Conservation (phyloP, 2,113 vertebrate species). For the Macaca mulatta region DNA sequence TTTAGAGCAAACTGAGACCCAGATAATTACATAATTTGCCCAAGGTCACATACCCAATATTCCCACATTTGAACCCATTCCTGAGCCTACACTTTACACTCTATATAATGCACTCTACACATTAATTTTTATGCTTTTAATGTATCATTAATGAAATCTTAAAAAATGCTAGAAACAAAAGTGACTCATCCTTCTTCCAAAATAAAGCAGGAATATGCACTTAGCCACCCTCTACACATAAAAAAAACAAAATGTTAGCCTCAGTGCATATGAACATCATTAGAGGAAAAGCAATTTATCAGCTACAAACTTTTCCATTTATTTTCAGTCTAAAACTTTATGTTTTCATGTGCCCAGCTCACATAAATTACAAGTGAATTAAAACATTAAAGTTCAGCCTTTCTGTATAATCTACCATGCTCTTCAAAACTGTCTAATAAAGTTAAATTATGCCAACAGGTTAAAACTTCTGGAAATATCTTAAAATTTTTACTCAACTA, state of each 20-base stretch:
- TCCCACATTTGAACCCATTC: neutral
- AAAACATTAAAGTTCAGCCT: neutral
- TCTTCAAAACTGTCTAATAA: slow-evolving; percentile 15
- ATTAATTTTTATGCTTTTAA: neutral
- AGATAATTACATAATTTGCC: neutral
- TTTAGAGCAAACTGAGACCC: slow-evolving; percentile 18
- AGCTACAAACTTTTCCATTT: neutral
- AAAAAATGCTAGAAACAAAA: neutral
- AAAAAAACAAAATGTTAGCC: slow-evolving; percentile 33
- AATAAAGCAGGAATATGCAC: slow-evolving; percentile 14
- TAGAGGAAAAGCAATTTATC: slow-evolving; percentile 1
- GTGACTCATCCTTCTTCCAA: neutral
- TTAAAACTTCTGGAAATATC: slow-evolving; percentile 31
- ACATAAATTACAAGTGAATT: slow-evolving; percentile 26
- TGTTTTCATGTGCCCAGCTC: neutral
- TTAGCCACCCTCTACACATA: neutral
- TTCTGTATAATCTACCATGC: neutral
- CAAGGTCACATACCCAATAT: neutral
- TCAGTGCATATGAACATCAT: neutral
- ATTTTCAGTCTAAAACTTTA: slow-evolving; percentile 42
- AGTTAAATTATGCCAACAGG: neutral
- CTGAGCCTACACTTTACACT: neutral
- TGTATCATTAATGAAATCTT: neutral
- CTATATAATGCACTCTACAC: neutral
- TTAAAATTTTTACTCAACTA: slow-evolving; percentile 6